Evolutionary conservation across 2,797 vertebrate genomes (phyloP).

Genomic region (Phrynocephalus forsythii): DNA sequence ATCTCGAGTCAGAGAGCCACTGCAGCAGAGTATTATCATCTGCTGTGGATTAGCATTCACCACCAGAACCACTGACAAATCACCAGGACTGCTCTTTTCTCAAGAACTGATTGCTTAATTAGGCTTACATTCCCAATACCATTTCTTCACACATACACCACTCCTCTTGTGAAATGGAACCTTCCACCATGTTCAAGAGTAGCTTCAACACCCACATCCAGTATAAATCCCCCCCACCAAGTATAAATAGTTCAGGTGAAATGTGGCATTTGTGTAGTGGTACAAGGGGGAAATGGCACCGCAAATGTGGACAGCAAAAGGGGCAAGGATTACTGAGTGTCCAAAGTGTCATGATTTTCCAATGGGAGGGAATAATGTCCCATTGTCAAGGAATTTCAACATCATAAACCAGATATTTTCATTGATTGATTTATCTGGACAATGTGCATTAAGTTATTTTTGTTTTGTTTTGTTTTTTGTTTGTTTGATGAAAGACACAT

Average conservation of each 20-base stretch:
- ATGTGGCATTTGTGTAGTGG: neutral
- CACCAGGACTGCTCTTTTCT: slow-evolving; percentile 23
- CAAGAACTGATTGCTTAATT: neutral
- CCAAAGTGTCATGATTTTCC: neutral
- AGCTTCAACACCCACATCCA: neutral
- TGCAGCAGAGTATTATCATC: slow-evolving; percentile 25
- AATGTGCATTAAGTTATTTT: neutral
- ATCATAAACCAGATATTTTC: neutral
- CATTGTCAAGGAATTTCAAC: neutral
- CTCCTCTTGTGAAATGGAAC: neutral
- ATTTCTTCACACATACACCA: neutral
- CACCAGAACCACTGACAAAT: slow-evolving; percentile 30
- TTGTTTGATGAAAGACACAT: neutral
- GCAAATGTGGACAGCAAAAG: neutral
- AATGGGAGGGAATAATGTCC: neutral
- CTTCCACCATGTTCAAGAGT: neutral
- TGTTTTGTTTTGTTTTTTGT: too few species aligned
- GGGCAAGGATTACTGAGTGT: neutral
- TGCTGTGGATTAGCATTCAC: slow-evolving; percentile 24
- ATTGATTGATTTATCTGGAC: neutral
- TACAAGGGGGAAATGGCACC: neutral
- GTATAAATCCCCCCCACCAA: neutral
- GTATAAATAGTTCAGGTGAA: neutral
- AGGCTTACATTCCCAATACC: slow-evolving; percentile 34
- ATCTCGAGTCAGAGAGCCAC: slow-evolving; percentile 12